Evolutionary conservation across 2,888 invertebrate species (phyloP), one percentile per base, ranked within the genome.

Genomic region (Drosophila anomalata): DNA sequence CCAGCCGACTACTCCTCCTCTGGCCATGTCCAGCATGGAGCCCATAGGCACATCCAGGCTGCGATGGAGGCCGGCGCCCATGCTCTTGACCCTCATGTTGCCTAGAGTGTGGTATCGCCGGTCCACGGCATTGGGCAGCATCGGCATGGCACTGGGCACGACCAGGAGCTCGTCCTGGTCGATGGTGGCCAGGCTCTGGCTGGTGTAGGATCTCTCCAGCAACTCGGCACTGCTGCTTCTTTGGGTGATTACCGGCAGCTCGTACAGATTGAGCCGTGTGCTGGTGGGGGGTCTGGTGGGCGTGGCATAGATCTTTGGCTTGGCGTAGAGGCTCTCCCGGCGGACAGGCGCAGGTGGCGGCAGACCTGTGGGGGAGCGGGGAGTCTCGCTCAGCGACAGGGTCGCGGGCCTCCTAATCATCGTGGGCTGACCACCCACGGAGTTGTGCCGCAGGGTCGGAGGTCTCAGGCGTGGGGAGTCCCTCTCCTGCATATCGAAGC

Each of bases 91-190:
- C 24, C 91, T 80, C 90, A 91, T 89, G 66, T 91, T 91, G 12
- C 92, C 91, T 60, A 91, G 70, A 0, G 91, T 91, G 65, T 91
- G 91, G 65, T 91, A 91, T 20, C 92, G 88, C 29, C 91, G 81
- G 71, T 91, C 91, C 11, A 88, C 85, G 12, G 89, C 79, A 55
- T 78, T 89, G 46, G 89, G 91, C 50, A 91, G 61, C 73, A 91
- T 88, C 4, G 91, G 91, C 91, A 91, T 91, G 60, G 91, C 91
- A 14, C 75, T 85, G 62, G 91, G 91, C 55, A 91, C 89, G 17
- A 87, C 87, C 14, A 91, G 67, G 52, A 90, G 78, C 70, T 91
- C 91, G 62, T 91, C 91, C 73, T 90, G 89, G 58, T 91, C 90
- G 54, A 89, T 89, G 60, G 90, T 90, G 44, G 85, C 88, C 63